These are phyloP conservation scores for Arctopsyche grandis DNA, from an alignment of 1,140 invertebrate genomes.

Conservation along the genomic window DNA sequence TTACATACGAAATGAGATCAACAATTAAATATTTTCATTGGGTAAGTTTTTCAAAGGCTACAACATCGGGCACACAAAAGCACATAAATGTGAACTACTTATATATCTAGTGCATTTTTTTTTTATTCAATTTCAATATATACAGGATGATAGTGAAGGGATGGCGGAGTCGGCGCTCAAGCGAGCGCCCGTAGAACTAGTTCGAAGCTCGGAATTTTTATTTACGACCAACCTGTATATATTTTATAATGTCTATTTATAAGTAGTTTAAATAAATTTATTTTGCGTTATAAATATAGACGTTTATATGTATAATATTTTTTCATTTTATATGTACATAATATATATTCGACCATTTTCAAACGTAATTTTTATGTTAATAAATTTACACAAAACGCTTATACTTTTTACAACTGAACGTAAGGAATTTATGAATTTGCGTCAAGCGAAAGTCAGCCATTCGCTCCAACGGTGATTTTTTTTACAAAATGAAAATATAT, in stretches of 20 bases:
- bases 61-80: constrained; percentile 52
- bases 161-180: neutral
- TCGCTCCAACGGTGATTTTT: neutral
- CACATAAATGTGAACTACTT: constrained; percentile 50
- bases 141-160: neutral
- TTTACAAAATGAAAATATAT: neutral
- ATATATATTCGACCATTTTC: constrained; percentile 17
- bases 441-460: too few relatives aligned
- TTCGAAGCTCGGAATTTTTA: neutral
- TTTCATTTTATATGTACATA: neutral
- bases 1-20: constrained; percentile 27
- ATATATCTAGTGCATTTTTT: constrained; percentile 44
- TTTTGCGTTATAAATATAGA: constrained; percentile 52
- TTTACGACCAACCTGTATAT: constrained; percentile 20
- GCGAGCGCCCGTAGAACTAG: neutral
- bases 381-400: neutral
- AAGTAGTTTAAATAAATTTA: constrained; percentile 37
- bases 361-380: neutral
- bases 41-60: constrained; percentile 43
- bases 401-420: neutral
- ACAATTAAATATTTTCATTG: constrained; percentile 29
- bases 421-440: too few relatives aligned
- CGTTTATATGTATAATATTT: constrained; percentile 37
- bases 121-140: neutral
- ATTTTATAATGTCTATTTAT: neutral